Conservation (phyloP, 1,140 invertebrate species). For the Halyomorpha halys region DNA sequence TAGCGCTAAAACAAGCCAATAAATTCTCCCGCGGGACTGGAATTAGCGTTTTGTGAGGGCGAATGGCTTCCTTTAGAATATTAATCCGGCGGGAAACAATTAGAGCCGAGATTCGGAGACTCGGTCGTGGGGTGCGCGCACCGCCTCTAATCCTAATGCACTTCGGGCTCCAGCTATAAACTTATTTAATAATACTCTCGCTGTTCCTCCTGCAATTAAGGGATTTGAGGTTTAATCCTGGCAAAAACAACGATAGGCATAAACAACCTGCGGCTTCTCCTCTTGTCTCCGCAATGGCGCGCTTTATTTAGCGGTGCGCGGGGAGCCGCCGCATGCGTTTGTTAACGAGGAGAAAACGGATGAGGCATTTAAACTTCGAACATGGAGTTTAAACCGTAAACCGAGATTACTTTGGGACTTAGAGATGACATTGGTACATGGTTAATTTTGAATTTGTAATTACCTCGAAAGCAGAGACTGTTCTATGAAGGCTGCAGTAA, state of each 20-base stretch:
- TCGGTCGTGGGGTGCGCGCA: background rate
- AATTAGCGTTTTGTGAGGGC: background rate
- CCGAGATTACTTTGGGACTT: no score
- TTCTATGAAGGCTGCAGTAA: no score
- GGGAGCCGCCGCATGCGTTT: no score
- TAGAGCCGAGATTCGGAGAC: slow-evolving; percentile 4
- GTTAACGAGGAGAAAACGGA: no score
- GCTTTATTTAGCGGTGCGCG: no score
- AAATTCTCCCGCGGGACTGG: background rate
- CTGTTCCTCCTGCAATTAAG: slow-evolving; percentile 7
- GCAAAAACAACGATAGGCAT: slow-evolving; percentile 4
- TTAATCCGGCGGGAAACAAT: slow-evolving; percentile 6
- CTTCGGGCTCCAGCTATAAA: background rate
- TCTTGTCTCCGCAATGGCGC: no score
- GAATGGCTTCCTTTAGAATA: slow-evolving; percentile 10
- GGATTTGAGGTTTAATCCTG: slow-evolving; percentile 11
- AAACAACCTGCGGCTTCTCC: slow-evolving; percentile 1
- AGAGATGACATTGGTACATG: no score
- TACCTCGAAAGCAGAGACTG: no score
- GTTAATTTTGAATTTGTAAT: no score
- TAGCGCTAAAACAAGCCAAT: background rate
- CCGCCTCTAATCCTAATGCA: slow-evolving; percentile 7
- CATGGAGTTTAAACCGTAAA: no score
- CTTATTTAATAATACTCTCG: slow-evolving; percentile 8
- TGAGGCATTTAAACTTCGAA: no score